Base-by-base conservation (phyloP, 1,140 invertebrate genomes). In the Watersipora subatra region DNA sequence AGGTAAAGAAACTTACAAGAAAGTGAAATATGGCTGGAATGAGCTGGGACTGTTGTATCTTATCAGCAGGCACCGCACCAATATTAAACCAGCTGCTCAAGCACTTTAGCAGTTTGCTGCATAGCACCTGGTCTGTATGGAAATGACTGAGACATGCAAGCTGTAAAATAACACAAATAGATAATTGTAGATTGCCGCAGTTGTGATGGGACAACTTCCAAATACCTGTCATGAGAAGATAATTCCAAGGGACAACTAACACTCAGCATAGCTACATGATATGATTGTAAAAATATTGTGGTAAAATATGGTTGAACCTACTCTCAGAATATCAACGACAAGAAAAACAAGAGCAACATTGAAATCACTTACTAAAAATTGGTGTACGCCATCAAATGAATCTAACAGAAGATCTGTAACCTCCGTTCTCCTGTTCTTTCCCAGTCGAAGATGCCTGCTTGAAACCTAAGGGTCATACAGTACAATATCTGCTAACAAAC, bases 341-440 rank as follows among this genome's bases (percentile, higher is more conserved):
- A n/a, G n/a, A n/a, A n/a, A n/a, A n/a, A n/a, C n/a, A n/a, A n/a
- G n/a, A n/a, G n/a, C n/a, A n/a, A n/a, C n/a, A n/a, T n/a, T n/a
- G n/a, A n/a, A n/a, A n/a, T n/a, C n/a, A 78, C 80, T 76, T 77
- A 87, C 87, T 77, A 96, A 77, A 80, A 92, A 89, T 73, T 92
- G 84, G 59, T 84, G 70, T 34, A 86, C 80, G 22, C 75, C 68
- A 25, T 79, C 74, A 59, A 81, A 77, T 28, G 80, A 75, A 58
- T 73, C 65, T 25, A 75, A 84, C 56, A 97, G 83, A 72, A 93
- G 88, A 62, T 86, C 82, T 70, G 87, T 85, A 22, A 97, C 84
- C 76, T 94, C 87, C 67, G 88, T 84, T 64, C 93, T 81, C 71
- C 95, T 82, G 81, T 97, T 97, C 67, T 89, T 89, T 26, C 93